These are phyloP conservation scores for Chelonus insularis DNA, from an alignment of 1,140 invertebrate species.

Conservation along the genomic window DNA sequence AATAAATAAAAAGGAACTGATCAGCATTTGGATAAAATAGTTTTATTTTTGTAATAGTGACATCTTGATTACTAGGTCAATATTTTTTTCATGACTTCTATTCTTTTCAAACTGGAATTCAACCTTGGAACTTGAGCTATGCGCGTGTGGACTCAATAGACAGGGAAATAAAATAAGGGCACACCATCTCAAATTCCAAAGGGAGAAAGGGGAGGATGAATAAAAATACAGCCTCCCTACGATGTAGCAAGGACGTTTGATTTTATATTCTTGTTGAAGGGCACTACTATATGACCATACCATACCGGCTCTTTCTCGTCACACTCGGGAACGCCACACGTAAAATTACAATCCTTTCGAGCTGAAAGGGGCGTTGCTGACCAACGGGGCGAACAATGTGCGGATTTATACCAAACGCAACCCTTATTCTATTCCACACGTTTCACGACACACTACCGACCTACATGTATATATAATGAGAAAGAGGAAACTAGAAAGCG, in stretches of 20 bases:
- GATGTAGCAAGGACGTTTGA: slow-evolving; percentile 12
- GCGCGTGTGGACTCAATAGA: too few species aligned
- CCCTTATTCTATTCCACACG: slow-evolving; percentile 9
- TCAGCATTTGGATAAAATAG: too few species aligned
- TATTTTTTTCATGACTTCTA: too few species aligned
- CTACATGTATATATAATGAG: slow-evolving; percentile 3
- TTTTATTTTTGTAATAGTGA: too few species aligned
- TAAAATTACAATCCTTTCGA: slow-evolving; percentile 24
- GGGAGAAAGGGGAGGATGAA: too few species aligned
- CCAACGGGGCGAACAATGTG: slow-evolving; percentile 18
- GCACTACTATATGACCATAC: background rate
- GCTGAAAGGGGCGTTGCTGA: slow-evolving; percentile 20
- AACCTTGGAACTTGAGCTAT: too few species aligned
- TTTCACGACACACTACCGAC: background rate
- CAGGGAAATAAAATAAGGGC: too few species aligned
- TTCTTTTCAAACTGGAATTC: too few species aligned
- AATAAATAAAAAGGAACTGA: too few species aligned
- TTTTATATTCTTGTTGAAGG: slow-evolving; percentile 2
- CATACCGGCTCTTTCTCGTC: slow-evolving; percentile 3
- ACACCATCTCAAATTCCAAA: too few species aligned
- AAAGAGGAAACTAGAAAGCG: background rate
- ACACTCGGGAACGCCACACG: slow-evolving; percentile 17
- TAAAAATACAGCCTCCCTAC: background rate
- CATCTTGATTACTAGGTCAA: too few species aligned
- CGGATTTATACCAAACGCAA: slow-evolving; percentile 18